Evolutionary conservation across 1,140 invertebrate genomes (phyloP), one percentile per base, ranked within the genome.

Genomic region (Triops longicaudatus): DNA sequence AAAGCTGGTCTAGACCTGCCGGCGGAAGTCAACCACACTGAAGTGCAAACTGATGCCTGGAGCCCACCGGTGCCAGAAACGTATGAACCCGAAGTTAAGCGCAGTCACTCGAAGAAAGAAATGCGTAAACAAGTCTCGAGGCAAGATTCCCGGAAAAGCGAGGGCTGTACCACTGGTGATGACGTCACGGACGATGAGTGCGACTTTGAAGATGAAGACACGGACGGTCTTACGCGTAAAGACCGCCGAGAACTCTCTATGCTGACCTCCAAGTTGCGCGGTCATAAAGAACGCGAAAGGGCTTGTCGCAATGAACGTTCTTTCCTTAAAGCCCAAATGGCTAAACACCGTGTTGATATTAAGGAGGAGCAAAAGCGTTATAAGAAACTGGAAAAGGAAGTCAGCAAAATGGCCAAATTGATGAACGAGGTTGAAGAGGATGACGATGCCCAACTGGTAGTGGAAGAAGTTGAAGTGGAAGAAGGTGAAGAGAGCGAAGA

Each of bases 391-490:
- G 92, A 94, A 82, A 93, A 92, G 80, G 93, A 95, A 85, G 92
- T 94, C 4, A 91, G 94, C 80, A 94, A 94, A 85, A 94, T 95
- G 92, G 92, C 92, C 0, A 90, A 89, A 22, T 85, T 93, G 77
- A 91, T 94, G 89, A 92, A 90, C 78, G 91, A 92, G 80, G 87
- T 87, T 3, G 90, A 91, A 14, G 91, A 91, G n/a, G 90, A 92
- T 2, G 83, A 86, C 11, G 84, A 86, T 2, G 85, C 88, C 9
- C 85, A 86, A 22, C 84, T 84, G 12, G 83, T 90, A 11, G 88
- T 94, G 89, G 92, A 90, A 78, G 91, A 92, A 80, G 88, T 87
- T 2, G 90, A 91, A 14, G 91, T 91, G 12, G 90, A 91, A 5
- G 89, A 88, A n/a, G 87, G 84, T 1, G 85, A 84, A 14, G 83